A percentile compares a stretch with the other conserved stretches of the same genome.
These are phyloP conservation scores for Aquatica leii DNA, from an alignment of 2,888 invertebrate species.

Conservation along the genomic window DNA sequence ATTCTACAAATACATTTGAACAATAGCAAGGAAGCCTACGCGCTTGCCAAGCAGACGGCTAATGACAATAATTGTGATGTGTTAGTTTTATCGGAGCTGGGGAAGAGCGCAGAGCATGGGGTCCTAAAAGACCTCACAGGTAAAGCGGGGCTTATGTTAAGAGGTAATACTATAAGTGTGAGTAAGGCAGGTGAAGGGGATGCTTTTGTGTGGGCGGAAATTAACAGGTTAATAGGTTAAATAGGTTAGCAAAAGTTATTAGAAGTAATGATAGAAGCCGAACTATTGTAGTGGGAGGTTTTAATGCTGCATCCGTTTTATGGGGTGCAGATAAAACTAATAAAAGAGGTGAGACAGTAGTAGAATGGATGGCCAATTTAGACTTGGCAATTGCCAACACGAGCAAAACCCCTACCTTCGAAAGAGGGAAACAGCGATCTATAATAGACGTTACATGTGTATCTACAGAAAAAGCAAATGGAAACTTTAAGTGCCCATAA, in stretches of 20 bases:
- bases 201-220: background rate
- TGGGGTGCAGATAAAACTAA: background rate
- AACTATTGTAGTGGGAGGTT: background rate
- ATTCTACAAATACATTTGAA: background rate
- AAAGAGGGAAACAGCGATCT: background rate
- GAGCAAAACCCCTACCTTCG: background rate
- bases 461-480: background rate
- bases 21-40: background rate
- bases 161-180: background rate
- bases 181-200: background rate
- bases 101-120: too few relatives aligned
- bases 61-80: background rate
- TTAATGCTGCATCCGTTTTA: background rate
- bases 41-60: background rate
- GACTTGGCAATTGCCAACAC: background rate
- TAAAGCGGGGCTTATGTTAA: background rate
- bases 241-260: background rate
- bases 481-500: background rate
- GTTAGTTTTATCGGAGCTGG: background rate
- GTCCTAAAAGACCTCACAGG: background rate
- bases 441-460: background rate
- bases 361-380: background rate
- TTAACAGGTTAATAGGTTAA: background rate
- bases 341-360: background rate
- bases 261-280: background rate